Percentiles rank a stretch among this genome's conserved stretches.
phyloP scores from a whole-genome alignment of 1,140 invertebrate species.

The Bactericera cockerelli region DNA sequence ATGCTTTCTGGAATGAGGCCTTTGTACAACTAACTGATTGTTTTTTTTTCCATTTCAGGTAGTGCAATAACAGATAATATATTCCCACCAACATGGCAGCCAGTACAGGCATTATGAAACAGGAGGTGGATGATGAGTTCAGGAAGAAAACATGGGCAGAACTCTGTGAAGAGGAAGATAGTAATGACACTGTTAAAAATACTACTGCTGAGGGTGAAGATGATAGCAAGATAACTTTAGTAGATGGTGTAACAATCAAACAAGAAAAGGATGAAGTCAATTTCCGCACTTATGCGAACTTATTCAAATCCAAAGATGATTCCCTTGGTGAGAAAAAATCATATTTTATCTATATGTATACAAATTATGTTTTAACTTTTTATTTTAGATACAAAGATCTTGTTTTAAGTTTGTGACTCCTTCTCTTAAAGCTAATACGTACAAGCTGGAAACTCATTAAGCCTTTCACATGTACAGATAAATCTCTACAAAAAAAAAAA shows the following conservation, averaged over 20 bases:
- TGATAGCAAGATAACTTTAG: not conserved
- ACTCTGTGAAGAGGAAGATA: slow-evolving; percentile 5
- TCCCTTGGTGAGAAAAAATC: not conserved
- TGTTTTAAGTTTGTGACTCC: too few species aligned
- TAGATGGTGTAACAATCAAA: not conserved
- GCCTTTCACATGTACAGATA: too few species aligned
- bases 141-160: not conserved
- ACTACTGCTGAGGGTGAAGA: not conserved
- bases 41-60: not conserved
- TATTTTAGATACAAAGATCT: too few species aligned
- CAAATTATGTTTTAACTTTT: too few species aligned
- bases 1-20: too few species aligned
- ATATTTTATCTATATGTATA: too few species aligned
- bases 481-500: too few species aligned
- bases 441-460: too few species aligned
- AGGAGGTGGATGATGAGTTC: not conserved
- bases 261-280: not conserved
- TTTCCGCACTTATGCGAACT: not conserved
- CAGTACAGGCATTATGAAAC: not conserved
- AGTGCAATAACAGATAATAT: not conserved
- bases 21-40: not conserved
- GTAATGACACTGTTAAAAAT: not conserved
- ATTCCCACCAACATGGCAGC: not conserved
- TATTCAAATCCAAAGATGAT: not conserved
- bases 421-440: too few species aligned